Evolutionary conservation across 2,797 vertebrate species (phyloP).

Genomic region (Bufotes viridis): DNA sequence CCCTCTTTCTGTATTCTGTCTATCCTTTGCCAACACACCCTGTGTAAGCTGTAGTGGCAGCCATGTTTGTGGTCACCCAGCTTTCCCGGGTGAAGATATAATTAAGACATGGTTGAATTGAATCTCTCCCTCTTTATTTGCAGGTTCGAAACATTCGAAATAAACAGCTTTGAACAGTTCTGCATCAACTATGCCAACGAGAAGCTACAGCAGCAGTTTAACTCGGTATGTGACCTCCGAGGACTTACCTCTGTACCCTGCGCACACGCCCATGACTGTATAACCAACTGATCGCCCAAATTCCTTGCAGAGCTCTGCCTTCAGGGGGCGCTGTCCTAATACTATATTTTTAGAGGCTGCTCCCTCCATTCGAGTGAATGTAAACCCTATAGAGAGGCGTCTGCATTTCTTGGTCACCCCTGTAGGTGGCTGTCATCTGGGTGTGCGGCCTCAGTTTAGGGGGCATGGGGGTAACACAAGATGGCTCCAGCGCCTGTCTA

Average conservation of each 20-base stretch:
- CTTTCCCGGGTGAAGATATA: background rate
- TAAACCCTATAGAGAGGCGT: too few relatives aligned
- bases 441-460: background rate
- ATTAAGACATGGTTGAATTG: background rate
- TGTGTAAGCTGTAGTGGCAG: background rate
- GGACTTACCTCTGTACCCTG: background rate
- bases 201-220: conserved; percentile 98
- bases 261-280: background rate
- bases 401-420: too few relatives aligned
- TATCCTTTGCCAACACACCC: background rate
- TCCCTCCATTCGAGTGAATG: too few relatives aligned
- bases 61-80: background rate
- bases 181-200: conserved; percentile 99
- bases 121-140: background rate
- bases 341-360: background rate
- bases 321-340: background rate
- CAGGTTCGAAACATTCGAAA: conserved; percentile 96
- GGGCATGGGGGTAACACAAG: too few relatives aligned
- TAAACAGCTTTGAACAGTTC: conserved; percentile 98
- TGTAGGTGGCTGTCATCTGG: background rate
- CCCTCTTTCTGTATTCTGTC: background rate
- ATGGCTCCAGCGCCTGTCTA: too few relatives aligned
- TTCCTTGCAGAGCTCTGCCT: too few relatives aligned
- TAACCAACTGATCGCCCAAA: too few relatives aligned
- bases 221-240: conserved; percentile 81